phyloP scores from a whole-genome alignment of 2,113 vertebrate species.

The Haplochromis vanheusdeni region DNA sequence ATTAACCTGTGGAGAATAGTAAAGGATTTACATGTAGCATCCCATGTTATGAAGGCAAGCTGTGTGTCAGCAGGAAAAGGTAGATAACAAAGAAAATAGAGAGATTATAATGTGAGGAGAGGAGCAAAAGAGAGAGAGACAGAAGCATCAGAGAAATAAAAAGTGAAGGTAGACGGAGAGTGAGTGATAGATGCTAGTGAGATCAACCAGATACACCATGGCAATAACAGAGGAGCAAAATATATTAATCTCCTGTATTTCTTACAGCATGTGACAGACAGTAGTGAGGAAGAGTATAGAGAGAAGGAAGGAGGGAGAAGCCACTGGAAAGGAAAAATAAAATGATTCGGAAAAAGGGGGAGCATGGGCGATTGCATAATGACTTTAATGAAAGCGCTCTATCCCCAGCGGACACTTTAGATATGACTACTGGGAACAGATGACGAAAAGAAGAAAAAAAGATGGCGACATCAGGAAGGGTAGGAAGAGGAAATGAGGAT shows the following conservation, averaged over 20 bases:
- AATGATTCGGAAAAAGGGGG: not conserved
- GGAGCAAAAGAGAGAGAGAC: not conserved
- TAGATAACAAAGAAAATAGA: slow-evolving; percentile 10
- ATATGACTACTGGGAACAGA: slow-evolving; percentile 34
- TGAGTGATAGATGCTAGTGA: not conserved
- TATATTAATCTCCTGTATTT: not conserved
- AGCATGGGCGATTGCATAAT: slow-evolving; percentile 40
- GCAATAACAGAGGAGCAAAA: not conserved
- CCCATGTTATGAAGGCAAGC: slow-evolving; percentile 7
- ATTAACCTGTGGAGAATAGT: slow-evolving; percentile 33
- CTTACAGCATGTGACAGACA: not conserved
- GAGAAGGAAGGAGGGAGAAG: not conserved
- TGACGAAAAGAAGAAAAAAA: not conserved
- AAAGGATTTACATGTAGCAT: slow-evolving; percentile 28
- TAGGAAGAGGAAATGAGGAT: not conserved
- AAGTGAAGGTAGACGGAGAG: not conserved
- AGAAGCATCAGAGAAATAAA: not conserved
- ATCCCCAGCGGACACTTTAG: slow-evolving; percentile 57
- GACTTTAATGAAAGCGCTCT: slow-evolving; percentile 56
- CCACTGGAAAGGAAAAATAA: not conserved
- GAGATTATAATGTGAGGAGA: not conserved
- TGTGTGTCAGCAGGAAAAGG: not conserved
- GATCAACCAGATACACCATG: not conserved
- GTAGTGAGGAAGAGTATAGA: not conserved
- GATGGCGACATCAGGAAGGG: not conserved